These are phyloP conservation scores for Plebejus melissa DNA, from an alignment of 2,888 invertebrate genomes.

Conservation along the genomic window DNA sequence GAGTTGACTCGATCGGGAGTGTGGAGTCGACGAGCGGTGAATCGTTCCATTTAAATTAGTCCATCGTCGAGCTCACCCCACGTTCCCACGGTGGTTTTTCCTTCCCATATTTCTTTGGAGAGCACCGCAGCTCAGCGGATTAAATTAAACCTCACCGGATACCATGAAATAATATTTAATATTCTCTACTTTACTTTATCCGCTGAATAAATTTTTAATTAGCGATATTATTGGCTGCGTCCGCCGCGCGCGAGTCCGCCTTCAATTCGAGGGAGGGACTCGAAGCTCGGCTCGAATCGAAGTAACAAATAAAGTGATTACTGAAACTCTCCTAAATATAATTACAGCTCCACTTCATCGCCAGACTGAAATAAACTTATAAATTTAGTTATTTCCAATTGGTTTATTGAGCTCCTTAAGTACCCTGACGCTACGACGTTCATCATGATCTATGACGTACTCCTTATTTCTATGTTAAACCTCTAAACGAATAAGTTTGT, in stretches of 20 bases:
- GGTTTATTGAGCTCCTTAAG: neutral
- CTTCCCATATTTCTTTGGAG: neutral
- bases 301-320: constrained; percentile 1
- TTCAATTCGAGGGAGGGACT: neutral
- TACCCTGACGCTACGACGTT: neutral
- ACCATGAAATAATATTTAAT: neutral
- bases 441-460: neutral
- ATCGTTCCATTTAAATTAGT: constrained; percentile 2
- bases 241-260: neutral
- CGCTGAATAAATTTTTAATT: neutral
- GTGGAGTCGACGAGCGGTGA: neutral
- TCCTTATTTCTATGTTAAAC: too few relatives aligned
- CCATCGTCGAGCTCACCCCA: neutral
- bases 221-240: neutral
- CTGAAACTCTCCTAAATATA: neutral
- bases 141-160: neutral
- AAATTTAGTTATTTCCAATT: neutral
- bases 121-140: neutral
- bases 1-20: neutral
- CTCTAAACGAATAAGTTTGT: too few relatives aligned
- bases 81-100: neutral
- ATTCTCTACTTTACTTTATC: neutral
- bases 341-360: neutral
- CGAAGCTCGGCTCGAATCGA: neutral
- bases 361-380: neutral